Evolutionary conservation across 92 coral and sea anemone genomes (phyloP).

Genomic region (Parazoanthus atlanticus): DNA sequence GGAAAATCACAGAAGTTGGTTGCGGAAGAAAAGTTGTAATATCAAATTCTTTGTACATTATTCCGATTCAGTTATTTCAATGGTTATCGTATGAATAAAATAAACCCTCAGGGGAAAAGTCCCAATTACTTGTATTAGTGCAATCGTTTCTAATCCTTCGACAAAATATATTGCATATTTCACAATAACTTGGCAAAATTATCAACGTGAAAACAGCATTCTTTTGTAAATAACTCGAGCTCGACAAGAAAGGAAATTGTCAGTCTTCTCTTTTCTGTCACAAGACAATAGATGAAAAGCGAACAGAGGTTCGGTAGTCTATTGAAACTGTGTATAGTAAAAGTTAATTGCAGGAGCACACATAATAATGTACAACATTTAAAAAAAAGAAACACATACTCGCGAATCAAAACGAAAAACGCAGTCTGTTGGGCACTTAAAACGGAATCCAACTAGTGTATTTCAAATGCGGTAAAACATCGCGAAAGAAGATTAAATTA

Average conservation of each 20-base stretch:
- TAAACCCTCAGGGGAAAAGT: background rate
- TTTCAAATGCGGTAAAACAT: constrained; percentile 14
- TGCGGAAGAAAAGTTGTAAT: background rate
- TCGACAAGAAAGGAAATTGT: background rate
- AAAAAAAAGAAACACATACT: background rate
- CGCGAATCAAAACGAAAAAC: background rate
- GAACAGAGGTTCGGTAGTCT: background rate
- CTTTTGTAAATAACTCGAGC: background rate
- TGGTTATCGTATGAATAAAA: background rate
- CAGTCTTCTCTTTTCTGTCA: background rate
- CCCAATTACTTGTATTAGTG: background rate
- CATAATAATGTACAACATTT: background rate
- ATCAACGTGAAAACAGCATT: background rate
- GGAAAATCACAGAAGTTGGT: background rate
- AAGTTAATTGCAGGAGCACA: background rate
- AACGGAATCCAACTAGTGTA: background rate
- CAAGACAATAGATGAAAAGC: background rate
- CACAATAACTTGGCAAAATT: background rate
- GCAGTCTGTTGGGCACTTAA: background rate
- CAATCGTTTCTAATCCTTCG: background rate
- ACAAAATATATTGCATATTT: background rate
- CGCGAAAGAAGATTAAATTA: background rate
- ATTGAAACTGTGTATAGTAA: background rate
- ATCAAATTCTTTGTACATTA: background rate
- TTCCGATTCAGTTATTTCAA: background rate